Conservation (phyloP, 2,113 vertebrate species). For the Ramphastos sulfuratus region DNA sequence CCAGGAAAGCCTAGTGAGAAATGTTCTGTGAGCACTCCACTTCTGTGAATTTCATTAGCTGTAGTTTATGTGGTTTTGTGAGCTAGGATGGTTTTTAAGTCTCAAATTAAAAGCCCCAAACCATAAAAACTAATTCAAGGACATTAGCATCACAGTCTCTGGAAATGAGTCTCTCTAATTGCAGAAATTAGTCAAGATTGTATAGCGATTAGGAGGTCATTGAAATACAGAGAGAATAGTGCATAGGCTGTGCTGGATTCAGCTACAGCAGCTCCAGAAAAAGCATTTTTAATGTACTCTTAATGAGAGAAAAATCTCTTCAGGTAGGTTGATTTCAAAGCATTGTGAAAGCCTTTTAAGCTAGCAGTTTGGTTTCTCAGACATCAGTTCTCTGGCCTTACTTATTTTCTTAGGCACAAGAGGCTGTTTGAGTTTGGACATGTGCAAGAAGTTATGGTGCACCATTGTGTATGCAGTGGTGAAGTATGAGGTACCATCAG, state of each 20-base stretch:
- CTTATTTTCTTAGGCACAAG: background rate
- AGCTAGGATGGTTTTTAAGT: conserved; percentile 80
- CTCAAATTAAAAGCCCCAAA: conserved; percentile 79
- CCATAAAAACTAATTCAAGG: conserved; percentile 79
- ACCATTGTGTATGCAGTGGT: background rate
- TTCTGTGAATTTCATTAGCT: conserved; percentile 83
- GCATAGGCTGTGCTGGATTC: background rate
- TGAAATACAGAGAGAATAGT: conserved; percentile 50
- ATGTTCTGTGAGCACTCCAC: conserved; percentile 72
- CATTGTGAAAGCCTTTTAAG: background rate
- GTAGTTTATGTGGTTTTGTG: conserved; percentile 80
- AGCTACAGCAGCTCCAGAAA: conserved; percentile 3
- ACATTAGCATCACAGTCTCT: conserved; percentile 72
- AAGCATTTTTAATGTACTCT: background rate
- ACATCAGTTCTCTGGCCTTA: background rate
- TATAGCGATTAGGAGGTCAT: conserved; percentile 74
- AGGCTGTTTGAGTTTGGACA: background rate
- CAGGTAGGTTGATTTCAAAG: background rate
- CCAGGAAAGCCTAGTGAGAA: conserved; percentile 74
- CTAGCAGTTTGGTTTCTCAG: background rate
- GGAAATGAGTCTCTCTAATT: conserved; percentile 75
- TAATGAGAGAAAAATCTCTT: conserved; percentile 12
- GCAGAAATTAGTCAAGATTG: conserved; percentile 78
- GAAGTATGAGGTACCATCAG: conserved; percentile 21
- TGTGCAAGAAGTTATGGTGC: background rate